Conservation (phyloP, 2,888 invertebrate genomes). For the Dysmachus trigonus region DNA sequence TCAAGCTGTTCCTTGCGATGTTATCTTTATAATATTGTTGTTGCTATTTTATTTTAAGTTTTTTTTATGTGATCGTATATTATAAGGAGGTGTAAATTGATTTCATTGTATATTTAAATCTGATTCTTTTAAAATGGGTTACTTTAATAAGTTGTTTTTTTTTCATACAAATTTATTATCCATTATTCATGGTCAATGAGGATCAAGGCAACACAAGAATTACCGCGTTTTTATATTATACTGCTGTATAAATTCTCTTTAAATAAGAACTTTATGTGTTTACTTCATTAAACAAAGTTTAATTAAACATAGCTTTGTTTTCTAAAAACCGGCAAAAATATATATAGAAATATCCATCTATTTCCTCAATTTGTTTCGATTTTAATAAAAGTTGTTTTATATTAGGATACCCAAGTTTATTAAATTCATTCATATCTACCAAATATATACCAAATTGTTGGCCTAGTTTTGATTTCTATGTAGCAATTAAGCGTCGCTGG, state of each 20-base stretch:
- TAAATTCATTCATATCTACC: too few relatives aligned
- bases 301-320: too few relatives aligned
- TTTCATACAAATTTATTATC: not conserved
- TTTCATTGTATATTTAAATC: not conserved
- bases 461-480: too few relatives aligned
- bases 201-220: not conserved
- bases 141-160: not conserved
- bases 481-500: too few relatives aligned
- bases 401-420: too few relatives aligned
- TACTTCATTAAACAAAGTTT: too few relatives aligned
- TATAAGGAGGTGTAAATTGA: not conserved
- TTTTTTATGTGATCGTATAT: not conserved
- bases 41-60: not conserved
- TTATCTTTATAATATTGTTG: not conserved
- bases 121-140: not conserved
- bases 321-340: too few relatives aligned
- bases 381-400: too few relatives aligned
- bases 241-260: not conserved
- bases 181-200: not conserved
- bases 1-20: slow-evolving; percentile 15
- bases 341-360: too few relatives aligned
- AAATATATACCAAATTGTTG: too few relatives aligned
- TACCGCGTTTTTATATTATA: not conserved
- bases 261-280: not conserved
- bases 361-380: too few relatives aligned